Evolutionary conservation across 2,888 invertebrate genomes (phyloP).

Genomic region (Lydus trimaculatus): DNA sequence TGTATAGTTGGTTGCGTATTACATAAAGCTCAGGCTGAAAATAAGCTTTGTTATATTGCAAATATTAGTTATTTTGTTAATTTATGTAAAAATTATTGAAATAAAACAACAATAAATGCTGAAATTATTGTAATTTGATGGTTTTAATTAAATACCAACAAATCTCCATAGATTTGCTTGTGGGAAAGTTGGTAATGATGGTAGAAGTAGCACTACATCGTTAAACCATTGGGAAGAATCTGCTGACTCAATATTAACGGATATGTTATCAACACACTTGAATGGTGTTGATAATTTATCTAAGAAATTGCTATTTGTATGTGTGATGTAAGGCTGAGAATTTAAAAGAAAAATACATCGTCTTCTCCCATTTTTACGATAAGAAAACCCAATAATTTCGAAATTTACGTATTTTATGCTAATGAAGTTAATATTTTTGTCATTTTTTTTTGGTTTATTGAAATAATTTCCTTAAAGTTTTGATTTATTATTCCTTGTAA

Average conservation of each 20-base stretch:
- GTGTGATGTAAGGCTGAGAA: background rate
- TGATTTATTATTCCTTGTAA: background rate
- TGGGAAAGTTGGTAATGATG: background rate
- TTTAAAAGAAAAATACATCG: background rate
- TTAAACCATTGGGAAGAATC: constrained; percentile 17
- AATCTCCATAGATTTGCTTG: background rate
- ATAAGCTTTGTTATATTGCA: background rate
- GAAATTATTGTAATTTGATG: background rate
- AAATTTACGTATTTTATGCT: background rate
- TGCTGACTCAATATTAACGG: constrained; percentile 16
- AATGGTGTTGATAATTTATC: constrained; percentile 16
- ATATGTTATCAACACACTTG: constrained; percentile 18
- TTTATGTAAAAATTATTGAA: background rate
- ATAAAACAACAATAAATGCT: background rate
- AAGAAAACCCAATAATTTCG: background rate
- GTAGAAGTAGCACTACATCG: background rate
- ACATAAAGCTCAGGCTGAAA: background rate
- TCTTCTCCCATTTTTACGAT: too few relatives aligned
- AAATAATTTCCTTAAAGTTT: background rate
- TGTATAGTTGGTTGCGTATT: background rate
- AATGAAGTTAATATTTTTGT: background rate
- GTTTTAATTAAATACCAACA: background rate
- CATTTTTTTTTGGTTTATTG: background rate
- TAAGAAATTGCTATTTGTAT: background rate
- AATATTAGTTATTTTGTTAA: too few relatives aligned